These are phyloP conservation scores for Chrysodeixis includens DNA, from an alignment of 2,888 invertebrate genomes.

Conservation along the genomic window DNA sequence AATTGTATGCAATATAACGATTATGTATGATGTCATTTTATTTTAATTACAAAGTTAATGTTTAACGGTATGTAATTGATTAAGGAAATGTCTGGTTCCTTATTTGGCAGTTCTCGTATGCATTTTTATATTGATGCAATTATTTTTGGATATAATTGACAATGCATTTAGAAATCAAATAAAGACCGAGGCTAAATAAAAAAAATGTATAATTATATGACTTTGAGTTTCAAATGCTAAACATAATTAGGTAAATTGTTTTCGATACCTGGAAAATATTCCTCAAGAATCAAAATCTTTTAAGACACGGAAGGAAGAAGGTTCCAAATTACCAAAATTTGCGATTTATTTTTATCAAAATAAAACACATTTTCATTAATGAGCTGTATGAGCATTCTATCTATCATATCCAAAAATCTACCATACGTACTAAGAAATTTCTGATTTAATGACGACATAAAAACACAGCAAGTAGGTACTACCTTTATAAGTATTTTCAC, in stretches of 20 bases:
- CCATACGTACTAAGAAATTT: slow-evolving; percentile 32
- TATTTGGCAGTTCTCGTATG: slow-evolving; percentile 21
- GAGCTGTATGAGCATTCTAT: not conserved
- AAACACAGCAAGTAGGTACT: slow-evolving; percentile 10
- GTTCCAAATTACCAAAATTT: no score
- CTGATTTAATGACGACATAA: slow-evolving; percentile 50
- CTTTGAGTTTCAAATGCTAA: no score
- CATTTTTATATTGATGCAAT: slow-evolving; percentile 11
- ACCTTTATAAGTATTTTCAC: slow-evolving; percentile 23
- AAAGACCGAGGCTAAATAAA: not conserved
- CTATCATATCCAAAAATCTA: slow-evolving; percentile 41
- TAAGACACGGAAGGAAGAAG: no score
- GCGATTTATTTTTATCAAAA: not conserved
- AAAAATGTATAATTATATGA: no score
- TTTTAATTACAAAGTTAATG: slow-evolving; percentile 26
- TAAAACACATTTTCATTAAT: not conserved
- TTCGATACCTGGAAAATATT: no score
- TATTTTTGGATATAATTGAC: not conserved
- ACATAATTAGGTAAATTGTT: no score
- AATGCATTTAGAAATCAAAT: not conserved
- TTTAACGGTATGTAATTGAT: slow-evolving; percentile 36
- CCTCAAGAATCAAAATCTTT: no score
- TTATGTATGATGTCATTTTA: slow-evolving; percentile 38
- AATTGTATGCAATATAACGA: not conserved
- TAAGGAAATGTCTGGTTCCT: slow-evolving; percentile 43